Percentiles rank a stretch among this genome's conserved stretches.
Evolutionary conservation across 2,113 vertebrate species (phyloP).

Genomic region (Climacteris rufus): DNA sequence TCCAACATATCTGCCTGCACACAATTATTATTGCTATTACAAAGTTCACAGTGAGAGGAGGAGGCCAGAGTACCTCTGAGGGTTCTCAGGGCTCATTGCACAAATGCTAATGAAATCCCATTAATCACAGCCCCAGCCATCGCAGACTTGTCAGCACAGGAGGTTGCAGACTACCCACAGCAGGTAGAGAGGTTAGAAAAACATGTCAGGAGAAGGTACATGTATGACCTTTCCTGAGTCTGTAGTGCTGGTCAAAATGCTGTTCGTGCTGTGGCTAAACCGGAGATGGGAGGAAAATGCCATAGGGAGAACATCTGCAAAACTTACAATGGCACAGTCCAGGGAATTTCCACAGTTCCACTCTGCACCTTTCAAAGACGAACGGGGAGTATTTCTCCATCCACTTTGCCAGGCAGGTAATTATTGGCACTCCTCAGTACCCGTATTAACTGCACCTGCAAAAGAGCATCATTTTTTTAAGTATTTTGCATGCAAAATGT

Average conservation of each 20-base stretch:
- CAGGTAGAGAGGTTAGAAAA: slow-evolving; percentile 55
- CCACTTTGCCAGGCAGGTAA: background rate
- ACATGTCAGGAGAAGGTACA: slow-evolving; percentile 23
- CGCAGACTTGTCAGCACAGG: slow-evolving; percentile 26
- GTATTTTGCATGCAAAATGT: background rate
- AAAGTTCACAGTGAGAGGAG: background rate
- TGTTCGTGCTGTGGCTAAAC: slow-evolving; percentile 5
- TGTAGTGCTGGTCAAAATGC: slow-evolving; percentile 5
- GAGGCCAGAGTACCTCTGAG: background rate
- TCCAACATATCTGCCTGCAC: background rate
- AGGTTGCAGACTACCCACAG: slow-evolving; percentile 18
- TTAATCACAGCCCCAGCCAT: slow-evolving; percentile 35
- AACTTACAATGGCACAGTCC: background rate
- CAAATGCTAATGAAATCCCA: slow-evolving; percentile 16
- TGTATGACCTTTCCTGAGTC: slow-evolving; percentile 37
- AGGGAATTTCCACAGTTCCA: background rate
- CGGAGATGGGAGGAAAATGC: slow-evolving; percentile 38
- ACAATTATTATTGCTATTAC: background rate
- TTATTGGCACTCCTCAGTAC: background rate
- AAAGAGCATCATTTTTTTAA: background rate
- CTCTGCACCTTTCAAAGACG: background rate
- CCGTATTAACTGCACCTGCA: background rate
- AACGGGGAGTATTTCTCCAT: background rate
- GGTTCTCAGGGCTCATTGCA: background rate
- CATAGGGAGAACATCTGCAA: slow-evolving; percentile 59